phyloP scores from a whole-genome alignment of 2,797 vertebrate genomes.

The Manis crassicaudata region DNA sequence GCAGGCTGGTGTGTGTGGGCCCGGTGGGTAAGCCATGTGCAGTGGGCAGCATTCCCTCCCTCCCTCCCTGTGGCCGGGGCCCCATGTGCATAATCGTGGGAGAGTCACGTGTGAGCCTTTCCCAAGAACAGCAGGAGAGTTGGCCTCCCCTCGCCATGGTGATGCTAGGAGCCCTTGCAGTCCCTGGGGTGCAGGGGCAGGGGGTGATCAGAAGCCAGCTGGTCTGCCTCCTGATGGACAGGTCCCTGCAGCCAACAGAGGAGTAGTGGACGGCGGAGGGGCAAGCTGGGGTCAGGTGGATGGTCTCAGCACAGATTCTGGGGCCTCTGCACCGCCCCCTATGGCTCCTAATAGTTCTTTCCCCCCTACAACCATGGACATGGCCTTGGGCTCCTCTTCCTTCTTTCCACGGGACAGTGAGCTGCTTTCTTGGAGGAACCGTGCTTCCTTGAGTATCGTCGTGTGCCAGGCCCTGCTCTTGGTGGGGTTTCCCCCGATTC shows the following conservation, averaged over 20 bases:
- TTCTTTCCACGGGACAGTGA: neutral
- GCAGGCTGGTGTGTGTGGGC: conserved; percentile 88
- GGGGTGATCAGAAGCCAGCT: neutral
- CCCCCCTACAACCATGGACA: fast-evolving
- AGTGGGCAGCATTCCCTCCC: neutral
- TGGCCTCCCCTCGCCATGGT: neutral
- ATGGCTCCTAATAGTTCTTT: fast-evolving
- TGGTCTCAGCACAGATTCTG: neutral
- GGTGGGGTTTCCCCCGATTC: neutral
- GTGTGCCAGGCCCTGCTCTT: neutral
- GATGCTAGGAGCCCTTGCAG: neutral
- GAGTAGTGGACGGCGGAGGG: neutral
- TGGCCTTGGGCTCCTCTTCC: neutral
- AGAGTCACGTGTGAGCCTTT: neutral
- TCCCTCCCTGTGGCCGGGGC: neutral
- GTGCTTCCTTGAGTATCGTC: neutral
- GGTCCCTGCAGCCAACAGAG: neutral
- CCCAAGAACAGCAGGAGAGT: fast-evolving
- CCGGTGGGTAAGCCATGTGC: conserved; percentile 83
- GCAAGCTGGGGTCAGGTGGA: neutral
- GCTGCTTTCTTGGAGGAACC: neutral
- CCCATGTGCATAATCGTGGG: fast-evolving
- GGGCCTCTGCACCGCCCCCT: neutral
- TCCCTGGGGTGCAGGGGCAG: neutral
- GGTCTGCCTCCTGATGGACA: neutral